A percentile compares a stretch with the other conserved stretches of the same genome.
These are phyloP conservation scores for Esox lucius DNA, from an alignment of 2,797 vertebrate genomes.

Conservation along the genomic window DNA sequence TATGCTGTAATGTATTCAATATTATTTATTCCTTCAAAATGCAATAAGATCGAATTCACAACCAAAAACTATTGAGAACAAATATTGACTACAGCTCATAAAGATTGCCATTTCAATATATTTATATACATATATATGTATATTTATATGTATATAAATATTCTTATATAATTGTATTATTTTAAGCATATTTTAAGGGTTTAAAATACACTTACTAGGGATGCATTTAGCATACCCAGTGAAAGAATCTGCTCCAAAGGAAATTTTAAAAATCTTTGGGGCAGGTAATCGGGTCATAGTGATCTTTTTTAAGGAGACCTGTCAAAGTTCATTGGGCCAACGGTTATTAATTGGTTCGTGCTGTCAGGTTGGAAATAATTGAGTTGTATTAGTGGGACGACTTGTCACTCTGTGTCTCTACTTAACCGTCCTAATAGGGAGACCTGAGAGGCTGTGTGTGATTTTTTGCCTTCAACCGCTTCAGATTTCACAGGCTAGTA, in stretches of 20 bases:
- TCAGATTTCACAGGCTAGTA: slow-evolving; percentile 59
- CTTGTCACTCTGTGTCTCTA: slow-evolving; percentile 73
- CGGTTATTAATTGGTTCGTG: slow-evolving; percentile 69
- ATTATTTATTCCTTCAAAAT: not conserved
- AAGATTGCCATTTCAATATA: not conserved
- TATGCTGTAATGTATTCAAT: not conserved
- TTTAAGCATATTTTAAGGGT: too few species aligned
- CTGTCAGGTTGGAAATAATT: slow-evolving; percentile 76
- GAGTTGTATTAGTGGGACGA: slow-evolving; percentile 68
- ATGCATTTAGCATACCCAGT: too few species aligned
- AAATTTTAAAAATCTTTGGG: not conserved
- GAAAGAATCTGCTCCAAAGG: not conserved
- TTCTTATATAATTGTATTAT: too few species aligned
- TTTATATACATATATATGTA: too few species aligned
- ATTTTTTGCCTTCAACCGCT: slow-evolving; percentile 53
- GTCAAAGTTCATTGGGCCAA: slow-evolving; percentile 65
- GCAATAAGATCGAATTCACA: not conserved
- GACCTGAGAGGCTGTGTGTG: slow-evolving; percentile 48
- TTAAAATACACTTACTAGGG: too few species aligned
- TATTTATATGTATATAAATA: too few species aligned
- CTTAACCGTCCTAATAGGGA: slow-evolving; percentile 76
- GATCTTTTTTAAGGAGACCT: slow-evolving; percentile 35
- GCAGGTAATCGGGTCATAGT: slow-evolving; percentile 2
- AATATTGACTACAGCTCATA: not conserved
- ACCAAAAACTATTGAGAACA: not conserved